Conservation (phyloP, 2,113 vertebrate genomes). For the Corydoras maculifer region DNA sequence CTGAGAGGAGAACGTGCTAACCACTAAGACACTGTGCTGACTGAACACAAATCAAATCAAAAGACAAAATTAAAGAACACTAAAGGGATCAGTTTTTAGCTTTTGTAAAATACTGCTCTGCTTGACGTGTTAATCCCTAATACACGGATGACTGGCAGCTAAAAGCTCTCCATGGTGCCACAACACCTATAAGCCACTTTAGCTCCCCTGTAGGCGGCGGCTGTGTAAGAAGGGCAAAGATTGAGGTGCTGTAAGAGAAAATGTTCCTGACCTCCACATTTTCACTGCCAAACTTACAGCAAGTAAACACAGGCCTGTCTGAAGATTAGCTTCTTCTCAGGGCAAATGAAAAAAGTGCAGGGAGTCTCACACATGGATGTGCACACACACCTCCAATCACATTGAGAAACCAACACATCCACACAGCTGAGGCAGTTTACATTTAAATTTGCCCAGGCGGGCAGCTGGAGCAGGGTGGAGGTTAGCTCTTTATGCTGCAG, state of each 20-base stretch:
- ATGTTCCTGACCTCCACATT: conserved; percentile 3
- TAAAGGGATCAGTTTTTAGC: no score
- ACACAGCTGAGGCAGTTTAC: conserved; percentile 21
- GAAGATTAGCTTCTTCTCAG: conserved; percentile 16
- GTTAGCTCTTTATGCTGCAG: conserved; percentile 39
- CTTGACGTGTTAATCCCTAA: neutral
- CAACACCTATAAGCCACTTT: conserved; percentile 8
- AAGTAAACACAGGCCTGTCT: conserved; percentile 15
- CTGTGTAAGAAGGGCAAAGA: neutral
- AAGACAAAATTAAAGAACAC: no score
- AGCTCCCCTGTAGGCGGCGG: neutral
- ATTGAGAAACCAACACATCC: conserved; percentile 37
- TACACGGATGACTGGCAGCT: neutral
- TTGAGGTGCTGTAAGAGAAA: conserved; percentile 3
- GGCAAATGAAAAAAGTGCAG: conserved; percentile 10
- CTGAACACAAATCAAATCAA: no score
- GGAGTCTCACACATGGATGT: neutral
- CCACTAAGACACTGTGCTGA: no score
- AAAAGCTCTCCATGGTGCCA: neutral
- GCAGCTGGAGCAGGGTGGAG: conserved; percentile 40
- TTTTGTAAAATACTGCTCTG: neutral
- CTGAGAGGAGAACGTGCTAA: no score
- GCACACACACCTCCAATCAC: neutral
- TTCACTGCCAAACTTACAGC: neutral
- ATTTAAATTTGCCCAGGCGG: conserved; percentile 58